Base-by-base conservation (phyloP, 2,888 invertebrate species). In the Sclerodermus sp. region DNA sequence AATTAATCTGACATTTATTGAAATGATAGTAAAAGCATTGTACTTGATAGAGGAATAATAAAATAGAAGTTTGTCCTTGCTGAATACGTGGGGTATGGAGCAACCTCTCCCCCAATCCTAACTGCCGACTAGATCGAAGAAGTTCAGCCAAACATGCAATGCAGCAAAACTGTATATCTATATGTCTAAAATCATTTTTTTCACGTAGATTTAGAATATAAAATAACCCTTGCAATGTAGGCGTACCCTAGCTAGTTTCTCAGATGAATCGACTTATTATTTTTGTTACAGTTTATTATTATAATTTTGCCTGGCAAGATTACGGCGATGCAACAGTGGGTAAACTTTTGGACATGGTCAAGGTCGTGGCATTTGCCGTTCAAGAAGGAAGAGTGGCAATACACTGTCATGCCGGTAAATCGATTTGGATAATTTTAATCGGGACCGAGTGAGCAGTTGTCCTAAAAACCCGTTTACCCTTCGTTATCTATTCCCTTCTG, bases 301-400 rank as follows among this genome's bases (percentile, higher is more conserved):
- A 93, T 82, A 94, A 94, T 80, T 94, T 91, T 75, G 88, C 88
- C 1, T 90, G 90, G 88, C 86, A 87, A 32, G 93, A 94, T 77
- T 93, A 92, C 76, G 90, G 90, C 0, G 89, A 90, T 50, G 89
- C 90, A 0, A 86, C 88, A 2, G 80, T 91, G 61, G 82, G 84
- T 39, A 87, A 87, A 5, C 81, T 94, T n/a, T 79, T 93, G 59
- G 91, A 93, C 71, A 93, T 93, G 87, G 89, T 92, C n/a, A 93
- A 93, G 80, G 93, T 93, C 8, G 81, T 93, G 68, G 88, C 91
- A 32, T 94, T 93, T 77, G 88, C 91, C 0, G 79, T 91, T 9
- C 84, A 87, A 42, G 88, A 92, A 76, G 93, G 93, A 46, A 85
- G 89, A 70, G 88, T 89, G 0, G 91, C 91, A 1, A 84, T 94